Evolutionary conservation across 2,113 vertebrate species (phyloP).

Genomic region (Pelecanus crispus): DNA sequence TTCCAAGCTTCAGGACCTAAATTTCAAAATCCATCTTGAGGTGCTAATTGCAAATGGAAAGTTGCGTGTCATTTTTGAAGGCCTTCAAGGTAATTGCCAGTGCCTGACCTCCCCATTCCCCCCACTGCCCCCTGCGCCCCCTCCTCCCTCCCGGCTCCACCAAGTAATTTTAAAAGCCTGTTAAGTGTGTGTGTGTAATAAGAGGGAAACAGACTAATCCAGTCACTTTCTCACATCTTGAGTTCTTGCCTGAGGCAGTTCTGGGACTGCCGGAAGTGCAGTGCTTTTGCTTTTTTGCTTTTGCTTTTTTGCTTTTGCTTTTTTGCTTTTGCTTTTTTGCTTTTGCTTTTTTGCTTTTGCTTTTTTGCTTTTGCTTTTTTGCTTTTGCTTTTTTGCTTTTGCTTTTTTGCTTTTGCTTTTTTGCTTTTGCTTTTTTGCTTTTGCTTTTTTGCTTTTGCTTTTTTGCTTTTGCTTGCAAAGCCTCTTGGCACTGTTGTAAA

Average conservation of each 20-base stretch:
- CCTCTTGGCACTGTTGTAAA: accelerated
- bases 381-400: too few species aligned
- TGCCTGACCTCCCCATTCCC: not conserved
- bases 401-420: too few species aligned
- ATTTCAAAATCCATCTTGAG: not conserved
- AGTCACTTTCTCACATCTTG: not conserved
- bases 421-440: too few species aligned
- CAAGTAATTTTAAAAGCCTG: not conserved
- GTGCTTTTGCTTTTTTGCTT: not conserved
- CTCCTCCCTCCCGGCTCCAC: too few species aligned
- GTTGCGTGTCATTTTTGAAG: not conserved
- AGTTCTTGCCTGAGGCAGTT: not conserved
- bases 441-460: too few species aligned
- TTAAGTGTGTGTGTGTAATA: not conserved
- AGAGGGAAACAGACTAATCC: not conserved
- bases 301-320: too few species aligned
- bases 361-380: not conserved
- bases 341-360: too few species aligned
- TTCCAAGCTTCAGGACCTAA: not conserved
- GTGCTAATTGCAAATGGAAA: not conserved
- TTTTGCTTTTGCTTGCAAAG: too few species aligned
- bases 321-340: too few species aligned
- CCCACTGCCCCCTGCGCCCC: accelerated
- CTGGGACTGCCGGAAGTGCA: not conserved
- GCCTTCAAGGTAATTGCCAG: not conserved